Conservation (phyloP, 2,113 vertebrate species). For the Phaethornis superciliosus region DNA sequence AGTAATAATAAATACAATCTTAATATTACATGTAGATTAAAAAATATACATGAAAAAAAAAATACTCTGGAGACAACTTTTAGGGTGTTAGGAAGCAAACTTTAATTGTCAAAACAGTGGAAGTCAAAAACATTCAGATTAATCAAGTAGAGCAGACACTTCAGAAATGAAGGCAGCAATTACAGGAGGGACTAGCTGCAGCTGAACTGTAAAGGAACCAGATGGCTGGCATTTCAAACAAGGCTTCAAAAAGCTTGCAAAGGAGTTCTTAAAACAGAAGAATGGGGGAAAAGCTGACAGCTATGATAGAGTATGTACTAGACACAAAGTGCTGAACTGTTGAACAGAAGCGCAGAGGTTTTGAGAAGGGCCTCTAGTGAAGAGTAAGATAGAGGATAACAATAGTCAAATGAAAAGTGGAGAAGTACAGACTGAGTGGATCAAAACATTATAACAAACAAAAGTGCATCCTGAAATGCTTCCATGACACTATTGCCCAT, state of each 20-base stretch:
- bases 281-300: neutral
- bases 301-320: neutral
- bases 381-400: neutral
- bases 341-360: neutral
- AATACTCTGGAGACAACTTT: neutral
- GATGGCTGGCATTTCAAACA: constrained; percentile 8
- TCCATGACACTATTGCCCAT: neutral
- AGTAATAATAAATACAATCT: neutral
- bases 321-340: neutral
- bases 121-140: neutral
- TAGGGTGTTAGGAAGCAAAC: neutral
- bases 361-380: neutral
- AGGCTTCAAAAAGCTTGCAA: neutral
- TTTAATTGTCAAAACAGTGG: neutral
- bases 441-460: neutral
- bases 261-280: neutral
- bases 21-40: neutral
- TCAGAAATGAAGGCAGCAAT: neutral
- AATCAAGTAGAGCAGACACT: neutral
- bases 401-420: neutral
- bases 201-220: neutral
- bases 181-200: neutral
- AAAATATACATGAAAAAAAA: too few species aligned
- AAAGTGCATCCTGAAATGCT: neutral
- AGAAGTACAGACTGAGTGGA: neutral